Base-by-base conservation (phyloP, 2,113 vertebrate species). In the Psephotus haematonotus region DNA sequence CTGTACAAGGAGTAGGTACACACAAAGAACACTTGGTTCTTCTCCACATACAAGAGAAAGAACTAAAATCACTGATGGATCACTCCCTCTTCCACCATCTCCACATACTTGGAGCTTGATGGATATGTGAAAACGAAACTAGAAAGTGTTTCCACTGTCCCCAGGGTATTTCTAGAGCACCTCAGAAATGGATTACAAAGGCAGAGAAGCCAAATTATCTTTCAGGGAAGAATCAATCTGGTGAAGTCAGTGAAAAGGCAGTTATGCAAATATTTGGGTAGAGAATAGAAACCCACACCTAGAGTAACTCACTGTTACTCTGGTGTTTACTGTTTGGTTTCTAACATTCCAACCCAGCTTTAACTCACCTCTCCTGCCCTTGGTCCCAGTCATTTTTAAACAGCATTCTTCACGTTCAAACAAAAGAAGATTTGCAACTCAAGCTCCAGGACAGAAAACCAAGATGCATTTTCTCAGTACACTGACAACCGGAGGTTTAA, bases 401-500 rank as follows among this genome's bases (percentile, higher is more conserved):
- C 3, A 75, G 39, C 74, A 49, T 60, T 70, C 43, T 28, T 87
- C 68, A 69, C 3, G 8, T 55, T 60, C 52, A 68, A 79, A 29
- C 18, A 19, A 31, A n/a, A 92, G 80, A 29, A 28, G 67, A 91
- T 89, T 91, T 88, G 65, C 49, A 76, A 41, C 27, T 25, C 53
- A 72, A 82, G 44, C 70, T 97, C 75, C 65, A 60, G 63, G 44
- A 72, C 10, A 46, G 22, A 83, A 83, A 72, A 33, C 1, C 1
- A 0, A 52, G 17, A 57, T 7, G 28, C 10, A 8, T 43, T 71
- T 91, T 31, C 29, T 72, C 43, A 27, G 27, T 5, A 52, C 35
- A 7, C n/a, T 29, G 6, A 43, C 0, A 0, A 29, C 0, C 7
- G 39, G 11, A 33, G 41, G 27, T n/a, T 52, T 29, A 44, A 81